phyloP scores from a whole-genome alignment of 2,113 vertebrate species.

The Trichomycterus rosablanca region DNA sequence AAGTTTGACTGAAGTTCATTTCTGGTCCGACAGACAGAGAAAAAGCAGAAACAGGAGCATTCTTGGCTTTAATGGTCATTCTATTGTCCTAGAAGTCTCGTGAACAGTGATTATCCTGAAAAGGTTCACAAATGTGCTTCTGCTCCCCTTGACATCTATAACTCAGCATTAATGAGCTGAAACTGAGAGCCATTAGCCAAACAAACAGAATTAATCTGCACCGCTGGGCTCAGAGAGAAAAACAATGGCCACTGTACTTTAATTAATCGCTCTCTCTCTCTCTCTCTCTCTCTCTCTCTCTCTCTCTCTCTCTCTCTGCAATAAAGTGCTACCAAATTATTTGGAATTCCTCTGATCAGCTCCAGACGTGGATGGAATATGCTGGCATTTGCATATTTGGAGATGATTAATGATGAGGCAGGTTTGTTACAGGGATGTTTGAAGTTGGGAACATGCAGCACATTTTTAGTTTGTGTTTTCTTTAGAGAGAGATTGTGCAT shows the following conservation, averaged over 20 bases:
- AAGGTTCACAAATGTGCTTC: not conserved
- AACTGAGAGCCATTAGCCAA: conserved; percentile 37
- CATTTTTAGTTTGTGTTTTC: too few relatives aligned
- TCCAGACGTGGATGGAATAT: conserved; percentile 31
- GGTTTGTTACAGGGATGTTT: not conserved
- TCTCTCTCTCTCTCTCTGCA: not conserved
- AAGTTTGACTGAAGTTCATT: too few relatives aligned
- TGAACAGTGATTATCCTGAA: too few relatives aligned
- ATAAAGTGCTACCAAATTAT: conserved; percentile 26
- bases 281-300: conserved; percentile 5
- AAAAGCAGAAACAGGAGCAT: too few relatives aligned
- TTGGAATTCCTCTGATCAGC: conserved; percentile 4
- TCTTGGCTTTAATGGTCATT: too few relatives aligned
- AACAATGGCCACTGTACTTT: conserved; percentile 19
- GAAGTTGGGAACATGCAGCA: too few relatives aligned
- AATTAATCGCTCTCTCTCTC: too few relatives aligned
- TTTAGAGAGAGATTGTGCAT: too few relatives aligned
- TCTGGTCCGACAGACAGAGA: too few relatives aligned
- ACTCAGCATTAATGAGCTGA: conserved; percentile 20
- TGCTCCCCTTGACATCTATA: conserved; percentile 7
- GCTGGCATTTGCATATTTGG: conserved; percentile 16
- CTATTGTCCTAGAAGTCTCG: too few relatives aligned
- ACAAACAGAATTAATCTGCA: conserved; percentile 46
- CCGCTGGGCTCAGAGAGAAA: conserved; percentile 7
- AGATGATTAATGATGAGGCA: conserved; percentile 39